Conservation (phyloP, 2,888 invertebrate genomes). For the Yponomeuta malinellus region DNA sequence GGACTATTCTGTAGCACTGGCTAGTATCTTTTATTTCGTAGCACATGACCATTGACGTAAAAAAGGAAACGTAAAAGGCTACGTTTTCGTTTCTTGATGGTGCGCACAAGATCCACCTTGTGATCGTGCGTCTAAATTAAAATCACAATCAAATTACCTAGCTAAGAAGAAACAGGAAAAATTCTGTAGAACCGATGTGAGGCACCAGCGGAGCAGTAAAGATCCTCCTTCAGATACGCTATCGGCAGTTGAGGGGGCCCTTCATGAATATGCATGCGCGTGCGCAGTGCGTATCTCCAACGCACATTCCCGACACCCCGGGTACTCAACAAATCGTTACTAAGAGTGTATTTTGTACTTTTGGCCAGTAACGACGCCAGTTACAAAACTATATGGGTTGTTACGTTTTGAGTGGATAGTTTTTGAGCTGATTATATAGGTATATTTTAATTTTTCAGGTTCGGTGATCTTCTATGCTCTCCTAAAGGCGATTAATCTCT, state of each 20-base stretch:
- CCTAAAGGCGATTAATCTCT: too few relatives aligned
- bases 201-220: slow-evolving; percentile 3
- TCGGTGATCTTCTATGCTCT: too few relatives aligned
- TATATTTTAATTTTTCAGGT: background rate
- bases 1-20: background rate
- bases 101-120: too few relatives aligned
- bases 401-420: background rate
- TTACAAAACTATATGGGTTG: background rate
- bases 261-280: slow-evolving; percentile 33
- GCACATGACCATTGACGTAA: background rate
- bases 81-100: too few relatives aligned
- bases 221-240: background rate
- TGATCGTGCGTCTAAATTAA: too few relatives aligned
- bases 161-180: too few relatives aligned
- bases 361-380: background rate
- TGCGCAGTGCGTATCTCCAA: slow-evolving; percentile 18
- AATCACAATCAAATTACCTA: too few relatives aligned
- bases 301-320: background rate
- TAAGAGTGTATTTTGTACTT: slow-evolving; percentile 1
- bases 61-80: too few relatives aligned
- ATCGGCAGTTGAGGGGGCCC: slow-evolving; percentile 21
- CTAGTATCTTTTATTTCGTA: background rate
- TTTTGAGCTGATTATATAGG: background rate
- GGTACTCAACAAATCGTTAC: slow-evolving; percentile 2
- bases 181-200: background rate